phyloP scores from a whole-genome alignment of 2,888 invertebrate genomes.

The Synergus itoensis region DNA sequence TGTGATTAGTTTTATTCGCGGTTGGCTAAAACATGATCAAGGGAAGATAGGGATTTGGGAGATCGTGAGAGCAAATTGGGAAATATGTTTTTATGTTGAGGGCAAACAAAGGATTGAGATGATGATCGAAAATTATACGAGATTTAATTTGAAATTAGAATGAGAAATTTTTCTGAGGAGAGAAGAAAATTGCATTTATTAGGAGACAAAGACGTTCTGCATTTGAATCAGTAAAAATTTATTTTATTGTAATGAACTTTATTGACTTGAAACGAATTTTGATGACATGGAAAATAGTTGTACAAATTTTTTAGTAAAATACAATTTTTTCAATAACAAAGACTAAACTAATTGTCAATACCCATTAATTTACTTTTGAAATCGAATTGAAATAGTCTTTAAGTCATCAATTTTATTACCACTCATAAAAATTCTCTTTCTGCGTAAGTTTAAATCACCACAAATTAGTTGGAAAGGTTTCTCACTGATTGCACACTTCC shows the following conservation, averaged over 20 bases:
- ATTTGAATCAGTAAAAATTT: too few relatives aligned
- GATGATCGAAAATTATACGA: too few relatives aligned
- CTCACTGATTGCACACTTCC: background rate
- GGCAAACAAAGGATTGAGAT: background rate
- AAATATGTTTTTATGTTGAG: background rate
- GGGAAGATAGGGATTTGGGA: background rate
- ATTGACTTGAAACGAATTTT: too few relatives aligned
- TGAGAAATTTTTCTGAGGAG: background rate
- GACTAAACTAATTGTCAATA: background rate
- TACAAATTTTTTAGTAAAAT: too few relatives aligned
- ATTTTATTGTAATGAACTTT: too few relatives aligned
- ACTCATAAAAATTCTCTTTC: background rate
- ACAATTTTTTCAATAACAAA: too few relatives aligned
- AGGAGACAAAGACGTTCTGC: too few relatives aligned
- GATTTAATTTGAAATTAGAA: background rate
- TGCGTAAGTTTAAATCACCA: background rate
- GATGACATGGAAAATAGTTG: too few relatives aligned
- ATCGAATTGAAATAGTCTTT: background rate
- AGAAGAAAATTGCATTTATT: background rate
- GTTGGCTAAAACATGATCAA: background rate
- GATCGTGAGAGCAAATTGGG: conserved; percentile 16
- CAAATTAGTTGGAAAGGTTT: background rate
- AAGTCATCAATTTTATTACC: background rate
- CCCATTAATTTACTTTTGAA: background rate
- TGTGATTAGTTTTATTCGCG: background rate